These are phyloP conservation scores for Catocala sponsa DNA, from an alignment of 2,888 invertebrate species.

Conservation along the genomic window DNA sequence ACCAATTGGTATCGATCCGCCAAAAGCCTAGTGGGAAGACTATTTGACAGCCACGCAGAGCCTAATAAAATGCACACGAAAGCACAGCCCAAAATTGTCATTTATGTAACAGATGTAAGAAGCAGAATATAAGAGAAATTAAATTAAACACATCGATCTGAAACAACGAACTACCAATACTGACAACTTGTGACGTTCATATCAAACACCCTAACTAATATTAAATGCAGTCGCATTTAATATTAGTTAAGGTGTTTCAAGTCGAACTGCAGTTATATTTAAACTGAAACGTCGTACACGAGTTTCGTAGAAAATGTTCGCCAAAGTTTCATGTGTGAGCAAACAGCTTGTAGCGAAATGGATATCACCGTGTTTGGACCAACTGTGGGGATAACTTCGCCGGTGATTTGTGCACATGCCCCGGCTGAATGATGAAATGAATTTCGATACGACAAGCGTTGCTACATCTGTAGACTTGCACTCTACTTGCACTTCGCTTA, in stretches of 20 bases:
- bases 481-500: neutral
- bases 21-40: no score
- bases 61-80: no score
- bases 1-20: no score
- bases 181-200: constrained; percentile 26
- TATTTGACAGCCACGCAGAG: no score
- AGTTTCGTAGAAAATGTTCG: constrained; percentile 21
- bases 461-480: neutral
- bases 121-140: no score
- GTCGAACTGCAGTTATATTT: constrained; percentile 29
- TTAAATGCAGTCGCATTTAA: constrained; percentile 20
- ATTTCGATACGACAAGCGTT: constrained; percentile 20
- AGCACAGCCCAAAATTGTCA: no score
- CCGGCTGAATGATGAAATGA: constrained; percentile 41
- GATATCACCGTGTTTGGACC: constrained; percentile 56
- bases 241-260: no score
- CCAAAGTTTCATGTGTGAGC: constrained; percentile 32
- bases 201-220: constrained; percentile 29
- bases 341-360: constrained; percentile 38
- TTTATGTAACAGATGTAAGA: no score
- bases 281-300: constrained; percentile 18
- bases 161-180: no score
- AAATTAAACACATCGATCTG: no score
- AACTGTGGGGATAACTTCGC: constrained; percentile 59
- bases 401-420: constrained; percentile 52